Evolutionary conservation across 35 echinoderm and acorn worm genomes (phyloP), one percentile per base, ranked within the genome.

Genomic region (Lytechinus variegatus): DNA sequence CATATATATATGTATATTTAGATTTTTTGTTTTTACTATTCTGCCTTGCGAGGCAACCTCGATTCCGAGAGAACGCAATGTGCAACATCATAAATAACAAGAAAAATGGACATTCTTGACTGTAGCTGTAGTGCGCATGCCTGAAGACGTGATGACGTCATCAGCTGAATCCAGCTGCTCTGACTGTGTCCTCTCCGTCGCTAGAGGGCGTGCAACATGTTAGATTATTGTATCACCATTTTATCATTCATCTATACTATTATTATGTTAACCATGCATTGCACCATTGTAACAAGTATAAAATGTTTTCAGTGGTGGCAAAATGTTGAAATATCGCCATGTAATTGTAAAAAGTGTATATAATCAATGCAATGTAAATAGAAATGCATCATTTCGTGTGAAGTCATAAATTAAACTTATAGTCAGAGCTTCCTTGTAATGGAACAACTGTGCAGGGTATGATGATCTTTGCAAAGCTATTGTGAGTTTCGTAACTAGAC

Each of bases 81-180:
- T 93, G 92, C 92, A 93, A 93, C 92, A 93, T 93, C 92, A 93
- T 93, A 93, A 90, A 93, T 57, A 93, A 93, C 92, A 57, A 93
- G 92, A 93, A 93, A 93, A 93, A 93, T 55, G 52, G 92, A 57
- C 3, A 93, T 14, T 93, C 92, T 93, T 93, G 52, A 93, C 52
- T 27, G 92, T 93, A 93, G 92, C 13, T 54, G 52, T 93, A 55
- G 52, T n/a, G 52, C 24, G 14, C 53, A 54, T 28, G 52, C 13
- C 92, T 54, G 13, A 57, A 57, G 53, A 57, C 14, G 52, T 54
- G 52, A 57, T 55, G 92, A 57, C 92, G 92, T 93, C 92, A 93
- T 10, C 92, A 93, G 92, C 92, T 93, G 92, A 93, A 54, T 93
- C 14, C 53, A 93, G 92, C 92, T 93, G 92, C 27, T 54, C 28